Conservation (phyloP, 2,113 vertebrate species). For the Malurus elegans region DNA sequence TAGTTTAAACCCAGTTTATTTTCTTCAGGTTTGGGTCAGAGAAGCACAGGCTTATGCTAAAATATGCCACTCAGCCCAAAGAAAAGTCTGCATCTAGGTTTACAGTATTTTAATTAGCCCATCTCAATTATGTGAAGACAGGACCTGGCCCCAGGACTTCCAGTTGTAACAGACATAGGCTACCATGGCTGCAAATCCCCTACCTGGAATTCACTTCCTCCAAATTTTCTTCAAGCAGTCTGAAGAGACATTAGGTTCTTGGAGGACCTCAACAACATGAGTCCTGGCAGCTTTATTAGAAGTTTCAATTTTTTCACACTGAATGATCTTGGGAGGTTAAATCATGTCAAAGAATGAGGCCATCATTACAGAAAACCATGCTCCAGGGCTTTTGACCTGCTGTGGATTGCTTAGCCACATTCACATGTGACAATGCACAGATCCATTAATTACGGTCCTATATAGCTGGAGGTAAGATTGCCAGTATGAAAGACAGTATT, state of each 20-base stretch:
- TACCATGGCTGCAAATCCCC: background rate
- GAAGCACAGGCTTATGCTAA: background rate
- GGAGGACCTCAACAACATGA: background rate
- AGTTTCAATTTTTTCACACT: background rate
- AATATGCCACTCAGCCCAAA: background rate
- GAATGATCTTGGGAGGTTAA: background rate
- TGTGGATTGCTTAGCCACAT: background rate
- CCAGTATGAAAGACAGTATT: background rate
- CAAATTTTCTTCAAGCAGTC: background rate
- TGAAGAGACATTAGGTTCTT: background rate
- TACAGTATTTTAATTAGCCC: background rate
- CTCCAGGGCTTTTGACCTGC: background rate
- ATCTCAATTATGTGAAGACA: background rate
- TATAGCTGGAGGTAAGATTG: background rate
- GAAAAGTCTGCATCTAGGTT: background rate
- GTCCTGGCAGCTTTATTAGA: background rate
- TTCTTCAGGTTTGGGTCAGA: background rate
- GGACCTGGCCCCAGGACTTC: background rate
- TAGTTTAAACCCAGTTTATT: background rate
- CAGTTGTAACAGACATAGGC: background rate
- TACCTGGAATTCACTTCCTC: background rate
- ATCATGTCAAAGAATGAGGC: background rate
- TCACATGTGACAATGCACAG: background rate
- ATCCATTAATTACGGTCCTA: fast-evolving
- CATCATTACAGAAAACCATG: background rate